Percentiles rank a stretch among this genome's conserved stretches.
These are phyloP conservation scores for Strix uralensis DNA, from an alignment of 2,113 vertebrate genomes.

Conservation along the genomic window DNA sequence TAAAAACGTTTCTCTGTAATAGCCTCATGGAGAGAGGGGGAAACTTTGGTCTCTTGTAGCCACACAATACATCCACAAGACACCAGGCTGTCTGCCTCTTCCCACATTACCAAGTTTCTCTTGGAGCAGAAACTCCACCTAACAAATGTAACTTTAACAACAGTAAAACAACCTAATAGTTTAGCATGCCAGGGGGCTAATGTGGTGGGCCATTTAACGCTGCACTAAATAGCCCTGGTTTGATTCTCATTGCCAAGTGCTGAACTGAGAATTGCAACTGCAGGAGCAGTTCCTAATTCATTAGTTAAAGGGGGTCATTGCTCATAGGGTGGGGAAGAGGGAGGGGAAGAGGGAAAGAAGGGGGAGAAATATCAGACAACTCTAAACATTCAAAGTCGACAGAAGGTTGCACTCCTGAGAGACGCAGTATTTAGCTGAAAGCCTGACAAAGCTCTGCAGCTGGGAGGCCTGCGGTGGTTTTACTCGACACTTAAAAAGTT, in stretches of 20 bases:
- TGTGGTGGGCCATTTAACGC: conserved; percentile 79
- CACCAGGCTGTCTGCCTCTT: background rate
- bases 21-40: background rate
- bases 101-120: conserved; percentile 54
- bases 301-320: conserved; percentile 83
- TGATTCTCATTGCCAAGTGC: conserved; percentile 79
- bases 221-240: conserved; percentile 80
- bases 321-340: conserved; percentile 68
- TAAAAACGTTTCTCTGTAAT: background rate
- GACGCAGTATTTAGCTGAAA: conserved; percentile 45
- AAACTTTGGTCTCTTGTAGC: background rate
- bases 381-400: conserved; percentile 51
- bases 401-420: conserved; percentile 67
- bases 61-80: background rate
- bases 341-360: background rate
- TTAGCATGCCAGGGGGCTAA: conserved; percentile 81
- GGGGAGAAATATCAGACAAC: conserved; percentile 14
- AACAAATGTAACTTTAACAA: conserved; percentile 82
- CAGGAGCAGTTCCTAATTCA: conserved; percentile 76
- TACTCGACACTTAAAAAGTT: conserved; percentile 36
- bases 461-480: conserved; percentile 53
- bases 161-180: conserved; percentile 82
- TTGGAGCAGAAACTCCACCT: conserved; percentile 75
- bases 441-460: conserved; percentile 60
- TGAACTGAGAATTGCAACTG: conserved; percentile 80